phyloP scores from a whole-genome alignment of 1,140 invertebrate genomes.

The Whitmania pigra region DNA sequence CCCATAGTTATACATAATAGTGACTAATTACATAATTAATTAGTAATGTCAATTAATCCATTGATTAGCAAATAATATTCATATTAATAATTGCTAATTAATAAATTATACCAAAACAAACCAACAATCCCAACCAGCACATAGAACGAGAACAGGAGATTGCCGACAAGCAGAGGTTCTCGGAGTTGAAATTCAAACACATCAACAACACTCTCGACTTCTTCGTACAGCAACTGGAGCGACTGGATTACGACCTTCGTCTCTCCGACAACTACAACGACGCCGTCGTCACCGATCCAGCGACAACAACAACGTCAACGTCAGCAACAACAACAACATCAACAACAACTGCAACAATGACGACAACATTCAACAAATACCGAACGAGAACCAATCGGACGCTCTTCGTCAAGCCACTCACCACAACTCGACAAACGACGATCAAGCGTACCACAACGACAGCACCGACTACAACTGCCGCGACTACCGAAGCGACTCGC shows the following conservation, averaged over 20 bases:
- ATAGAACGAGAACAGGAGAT: not conserved
- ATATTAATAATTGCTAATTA: too few species aligned
- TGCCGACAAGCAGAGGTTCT: not conserved
- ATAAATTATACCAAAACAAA: too few species aligned
- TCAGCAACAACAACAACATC: not conserved
- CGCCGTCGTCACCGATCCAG: too few species aligned
- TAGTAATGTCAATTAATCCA: too few species aligned
- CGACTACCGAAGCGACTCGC: too few species aligned
- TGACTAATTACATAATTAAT: too few species aligned
- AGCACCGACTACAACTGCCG: too few species aligned
- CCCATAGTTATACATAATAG: too few species aligned
- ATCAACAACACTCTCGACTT: conserved; percentile 10
- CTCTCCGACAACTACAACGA: too few species aligned
- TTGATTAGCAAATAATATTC: too few species aligned
- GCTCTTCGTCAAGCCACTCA: not conserved
- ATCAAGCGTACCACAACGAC: not conserved
- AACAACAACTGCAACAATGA: not conserved
- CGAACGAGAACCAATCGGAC: not conserved
- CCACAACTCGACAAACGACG: not conserved
- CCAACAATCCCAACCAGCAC: not conserved
- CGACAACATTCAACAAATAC: not conserved
- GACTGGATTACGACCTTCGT: too few species aligned
- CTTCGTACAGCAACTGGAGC: too few species aligned
- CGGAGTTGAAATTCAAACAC: not conserved
- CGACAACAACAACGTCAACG: not conserved